Conservation (phyloP, 2,888 invertebrate genomes). For the Spodoptera littoralis region DNA sequence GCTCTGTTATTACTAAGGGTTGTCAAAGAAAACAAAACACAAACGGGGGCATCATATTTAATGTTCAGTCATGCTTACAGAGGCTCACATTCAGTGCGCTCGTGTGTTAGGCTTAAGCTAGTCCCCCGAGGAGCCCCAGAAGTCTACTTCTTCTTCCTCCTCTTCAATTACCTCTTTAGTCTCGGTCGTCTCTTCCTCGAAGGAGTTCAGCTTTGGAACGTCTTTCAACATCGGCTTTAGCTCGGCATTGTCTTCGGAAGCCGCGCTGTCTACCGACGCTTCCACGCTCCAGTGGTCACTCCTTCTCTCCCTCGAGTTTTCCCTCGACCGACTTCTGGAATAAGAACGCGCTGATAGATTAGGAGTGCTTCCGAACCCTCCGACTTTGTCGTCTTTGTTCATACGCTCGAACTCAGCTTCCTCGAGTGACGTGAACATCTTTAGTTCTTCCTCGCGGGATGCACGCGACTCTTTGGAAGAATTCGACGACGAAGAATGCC, state of each 20-base stretch:
- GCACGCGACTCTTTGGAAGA: constrained; percentile 90
- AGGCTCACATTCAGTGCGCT: constrained; percentile 73
- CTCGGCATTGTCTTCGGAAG: constrained; percentile 64
- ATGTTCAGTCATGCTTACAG: constrained; percentile 86
- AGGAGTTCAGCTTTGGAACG: constrained; percentile 77
- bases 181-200: constrained; percentile 80
- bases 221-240: constrained; percentile 69
- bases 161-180: constrained; percentile 82
- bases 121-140: constrained; percentile 83
- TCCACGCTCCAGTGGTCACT: constrained; percentile 75
- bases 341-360: constrained; percentile 86
- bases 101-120: constrained; percentile 75
- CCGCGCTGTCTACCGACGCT: constrained; percentile 66
- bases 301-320: constrained; percentile 79
- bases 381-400: constrained; percentile 67
- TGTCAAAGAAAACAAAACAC: constrained; percentile 74
- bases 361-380: constrained; percentile 81
- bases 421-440: constrained; percentile 90
- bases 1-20: constrained; percentile 60
- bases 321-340: constrained; percentile 88
- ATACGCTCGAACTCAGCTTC: constrained; percentile 88
- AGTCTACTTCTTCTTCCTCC: constrained; percentile 75
- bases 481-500: constrained; percentile 89
- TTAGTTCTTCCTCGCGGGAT: constrained; percentile 90
- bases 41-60: constrained; percentile 79